Conservation (phyloP, 2,888 invertebrate genomes). For the Microctonus hyperodae region DNA sequence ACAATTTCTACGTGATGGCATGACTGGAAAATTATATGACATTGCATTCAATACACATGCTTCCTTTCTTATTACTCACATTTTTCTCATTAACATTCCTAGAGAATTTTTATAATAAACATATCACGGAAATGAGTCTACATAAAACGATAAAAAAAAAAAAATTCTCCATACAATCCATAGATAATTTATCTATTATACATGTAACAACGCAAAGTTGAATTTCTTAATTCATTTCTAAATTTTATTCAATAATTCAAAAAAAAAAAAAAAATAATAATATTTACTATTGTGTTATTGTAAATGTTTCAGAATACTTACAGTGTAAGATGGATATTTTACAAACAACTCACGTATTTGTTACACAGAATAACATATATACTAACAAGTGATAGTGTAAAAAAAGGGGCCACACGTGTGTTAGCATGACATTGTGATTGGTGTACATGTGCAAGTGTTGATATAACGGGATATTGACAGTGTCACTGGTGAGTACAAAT, state of each 20-base stretch:
- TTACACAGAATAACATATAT: too few relatives aligned
- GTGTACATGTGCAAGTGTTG: not conserved
- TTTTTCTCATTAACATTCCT: not conserved
- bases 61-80: not conserved
- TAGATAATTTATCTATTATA: too few relatives aligned
- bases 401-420: constrained; percentile 19
- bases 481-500: constrained; percentile 18
- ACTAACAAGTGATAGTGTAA: constrained; percentile 16
- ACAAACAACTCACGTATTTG: constrained; percentile 24
- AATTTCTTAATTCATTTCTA: too few relatives aligned
- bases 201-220: too few relatives aligned
- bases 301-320: not conserved
- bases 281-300: too few relatives aligned
- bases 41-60: not conserved
- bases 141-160: not conserved
- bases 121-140: not conserved
- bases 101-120: not conserved
- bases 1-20: not conserved
- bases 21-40: not conserved
- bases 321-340: not conserved
- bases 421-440: constrained; percentile 21
- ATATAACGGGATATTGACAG: constrained; percentile 28
- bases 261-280: too few relatives aligned
- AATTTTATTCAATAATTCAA: too few relatives aligned
- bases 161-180: too few relatives aligned